Evolutionary conservation across 2,797 vertebrate genomes (phyloP).

Genomic region (Pteropus rufus): DNA sequence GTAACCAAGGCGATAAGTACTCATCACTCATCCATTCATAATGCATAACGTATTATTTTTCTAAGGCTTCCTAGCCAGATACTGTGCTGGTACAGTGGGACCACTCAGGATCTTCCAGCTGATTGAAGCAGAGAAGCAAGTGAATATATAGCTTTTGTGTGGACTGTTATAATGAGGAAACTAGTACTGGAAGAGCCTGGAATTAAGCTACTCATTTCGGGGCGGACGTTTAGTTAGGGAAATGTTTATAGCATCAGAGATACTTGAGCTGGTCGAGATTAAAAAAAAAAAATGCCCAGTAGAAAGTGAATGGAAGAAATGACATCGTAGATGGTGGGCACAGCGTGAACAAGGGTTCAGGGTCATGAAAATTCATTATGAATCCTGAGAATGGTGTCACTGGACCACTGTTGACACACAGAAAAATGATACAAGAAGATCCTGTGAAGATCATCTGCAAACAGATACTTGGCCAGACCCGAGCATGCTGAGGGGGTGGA

Average conservation of each 20-base stretch:
- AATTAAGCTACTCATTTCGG: not conserved
- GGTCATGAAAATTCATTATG: not conserved
- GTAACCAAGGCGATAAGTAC: not conserved
- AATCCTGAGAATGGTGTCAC: not conserved
- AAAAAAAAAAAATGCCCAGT: not conserved
- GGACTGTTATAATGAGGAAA: not conserved
- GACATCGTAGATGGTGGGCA: not conserved
- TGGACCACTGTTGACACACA: not conserved
- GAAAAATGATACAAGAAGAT: not conserved
- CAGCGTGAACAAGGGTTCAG: not conserved
- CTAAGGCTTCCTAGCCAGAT: not conserved
- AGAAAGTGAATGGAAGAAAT: not conserved
- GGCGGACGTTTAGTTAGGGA: not conserved
- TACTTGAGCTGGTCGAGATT: not conserved
- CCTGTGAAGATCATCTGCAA: not conserved
- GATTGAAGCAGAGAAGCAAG: not conserved
- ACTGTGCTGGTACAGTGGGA: not conserved
- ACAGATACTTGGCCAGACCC: not conserved
- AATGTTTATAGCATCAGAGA: not conserved
- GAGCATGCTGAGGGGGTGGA: not conserved
- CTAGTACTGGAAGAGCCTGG: not conserved
- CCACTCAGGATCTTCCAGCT: not conserved
- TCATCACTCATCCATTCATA: not conserved
- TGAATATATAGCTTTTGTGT: not conserved
- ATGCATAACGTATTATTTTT: not conserved